phyloP scores from a whole-genome alignment of 35 echinoderm and acorn worm species.

The Strongylocentrotus purpuratus region DNA sequence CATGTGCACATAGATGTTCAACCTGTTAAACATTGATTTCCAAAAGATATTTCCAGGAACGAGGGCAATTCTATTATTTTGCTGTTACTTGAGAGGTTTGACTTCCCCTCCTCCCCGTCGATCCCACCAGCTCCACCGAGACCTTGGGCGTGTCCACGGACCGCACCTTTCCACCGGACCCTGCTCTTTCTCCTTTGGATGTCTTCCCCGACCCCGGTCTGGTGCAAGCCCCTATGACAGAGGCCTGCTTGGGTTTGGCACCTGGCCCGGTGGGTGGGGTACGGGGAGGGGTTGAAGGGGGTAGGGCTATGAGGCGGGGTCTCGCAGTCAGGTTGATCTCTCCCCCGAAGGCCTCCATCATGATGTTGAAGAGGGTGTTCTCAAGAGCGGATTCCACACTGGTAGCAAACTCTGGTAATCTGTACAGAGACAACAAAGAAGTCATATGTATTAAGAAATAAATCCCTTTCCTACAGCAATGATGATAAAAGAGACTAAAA shows the following conservation, averaged over 20 bases:
- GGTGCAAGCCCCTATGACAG: neutral
- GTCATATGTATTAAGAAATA: neutral
- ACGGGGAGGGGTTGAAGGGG: conserved; percentile 68
- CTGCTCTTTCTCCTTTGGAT: neutral
- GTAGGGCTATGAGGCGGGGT: conserved; percentile 89
- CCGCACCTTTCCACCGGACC: neutral
- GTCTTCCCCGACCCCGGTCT: conserved; percentile 34
- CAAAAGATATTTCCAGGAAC: neutral
- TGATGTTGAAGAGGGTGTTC: conserved; percentile 91
- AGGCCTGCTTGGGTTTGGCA: conserved; percentile 19
- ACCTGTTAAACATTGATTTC: too few relatives aligned
- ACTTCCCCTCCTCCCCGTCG: neutral
- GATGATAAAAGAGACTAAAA: too few relatives aligned
- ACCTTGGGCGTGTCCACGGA: conserved; percentile 26
- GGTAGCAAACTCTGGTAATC: conserved; percentile 89
- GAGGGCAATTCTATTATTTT: neutral
- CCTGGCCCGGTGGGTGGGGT: conserved; percentile 57
- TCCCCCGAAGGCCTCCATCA: conserved; percentile 68
- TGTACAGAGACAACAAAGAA: conserved; percentile 18
- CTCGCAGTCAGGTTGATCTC: conserved; percentile 89
- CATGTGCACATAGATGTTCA: too few relatives aligned
- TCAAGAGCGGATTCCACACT: conserved; percentile 80
- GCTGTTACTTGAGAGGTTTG: neutral
- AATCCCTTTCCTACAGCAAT: too few relatives aligned
- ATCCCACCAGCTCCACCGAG: conserved; percentile 25